Evolutionary conservation across 23 tunicate species (phyloP).

Genomic region (Halocynthia roretzi): DNA sequence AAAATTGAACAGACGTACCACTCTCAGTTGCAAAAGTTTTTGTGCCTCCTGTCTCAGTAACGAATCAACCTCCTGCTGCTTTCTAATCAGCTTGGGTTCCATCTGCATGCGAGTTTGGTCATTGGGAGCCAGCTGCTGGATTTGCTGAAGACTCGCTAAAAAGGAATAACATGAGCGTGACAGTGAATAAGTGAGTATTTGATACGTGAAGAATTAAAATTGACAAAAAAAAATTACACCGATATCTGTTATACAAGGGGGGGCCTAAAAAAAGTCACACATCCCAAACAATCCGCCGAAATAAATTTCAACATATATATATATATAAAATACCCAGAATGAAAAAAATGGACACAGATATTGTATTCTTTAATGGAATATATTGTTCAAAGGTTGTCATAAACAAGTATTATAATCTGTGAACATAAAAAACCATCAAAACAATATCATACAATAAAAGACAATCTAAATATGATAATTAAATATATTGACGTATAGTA

Average conservation of each 20-base stretch:
- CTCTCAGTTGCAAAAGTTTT: conserved; percentile 73
- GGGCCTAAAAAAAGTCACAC: too few relatives aligned
- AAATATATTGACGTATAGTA: too few relatives aligned
- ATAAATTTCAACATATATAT: too few relatives aligned
- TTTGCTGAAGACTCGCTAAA: conserved; percentile 77
- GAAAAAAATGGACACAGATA: too few relatives aligned
- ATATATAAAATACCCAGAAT: too few relatives aligned
- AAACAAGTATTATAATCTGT: too few relatives aligned
- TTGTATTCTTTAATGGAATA: too few relatives aligned
- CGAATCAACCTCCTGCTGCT: conserved; percentile 74
- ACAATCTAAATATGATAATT: too few relatives aligned
- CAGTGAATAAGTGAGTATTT: background rate
- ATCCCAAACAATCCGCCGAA: too few relatives aligned
- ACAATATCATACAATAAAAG: too few relatives aligned
- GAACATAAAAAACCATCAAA: too few relatives aligned
- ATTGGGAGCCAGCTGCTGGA: conserved; percentile 54
- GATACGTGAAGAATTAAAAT: background rate
- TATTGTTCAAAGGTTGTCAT: too few relatives aligned
- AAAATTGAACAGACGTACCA: conserved; percentile 34
- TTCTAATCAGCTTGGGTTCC: conserved; percentile 64
- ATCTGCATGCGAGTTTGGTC: conserved; percentile 58
- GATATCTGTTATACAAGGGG: background rate
- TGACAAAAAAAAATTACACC: background rate
- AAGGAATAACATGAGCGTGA: background rate
- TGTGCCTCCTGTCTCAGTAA: conserved; percentile 77